Conservation (phyloP, 2,888 invertebrate species). For the Beris morrisii region DNA sequence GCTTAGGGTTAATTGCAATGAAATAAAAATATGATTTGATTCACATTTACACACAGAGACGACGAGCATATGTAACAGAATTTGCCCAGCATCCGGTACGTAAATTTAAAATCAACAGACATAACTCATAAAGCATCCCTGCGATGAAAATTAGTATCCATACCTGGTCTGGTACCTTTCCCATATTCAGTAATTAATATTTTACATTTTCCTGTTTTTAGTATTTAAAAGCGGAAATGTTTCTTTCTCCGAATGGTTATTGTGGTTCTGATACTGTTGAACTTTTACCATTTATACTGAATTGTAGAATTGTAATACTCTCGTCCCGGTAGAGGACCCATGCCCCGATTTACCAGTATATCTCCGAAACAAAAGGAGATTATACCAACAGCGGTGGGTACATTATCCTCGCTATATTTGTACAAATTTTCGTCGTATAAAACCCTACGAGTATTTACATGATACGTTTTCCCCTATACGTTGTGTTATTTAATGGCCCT, state of each 20-base stretch:
- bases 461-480: background rate
- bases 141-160: conserved; percentile 15
- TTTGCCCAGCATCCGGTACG: no score
- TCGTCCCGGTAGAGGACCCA: no score
- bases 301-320: background rate
- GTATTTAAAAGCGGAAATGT: conserved; percentile 28
- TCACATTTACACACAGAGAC: no score
- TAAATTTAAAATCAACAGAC: background rate
- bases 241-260: conserved; percentile 22
- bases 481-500: conserved; percentile 23
- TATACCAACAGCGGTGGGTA: conserved; percentile 7
- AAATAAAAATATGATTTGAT: no score
- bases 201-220: conserved; percentile 27
- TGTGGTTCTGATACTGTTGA: conserved; percentile 17
- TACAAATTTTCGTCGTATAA: conserved; percentile 21
- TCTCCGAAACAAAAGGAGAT: conserved; percentile 24
- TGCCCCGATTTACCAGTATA: background rate
- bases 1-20: no score
- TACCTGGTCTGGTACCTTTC: background rate
- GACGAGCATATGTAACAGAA: no score
- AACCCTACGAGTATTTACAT: background rate
- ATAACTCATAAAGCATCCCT: background rate
- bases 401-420: conserved; percentile 22
- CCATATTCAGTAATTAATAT: conserved; percentile 25
- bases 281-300: conserved; percentile 20